Evolutionary conservation across 2,113 vertebrate genomes (phyloP).

Genomic region (Corythornis cristatus): DNA sequence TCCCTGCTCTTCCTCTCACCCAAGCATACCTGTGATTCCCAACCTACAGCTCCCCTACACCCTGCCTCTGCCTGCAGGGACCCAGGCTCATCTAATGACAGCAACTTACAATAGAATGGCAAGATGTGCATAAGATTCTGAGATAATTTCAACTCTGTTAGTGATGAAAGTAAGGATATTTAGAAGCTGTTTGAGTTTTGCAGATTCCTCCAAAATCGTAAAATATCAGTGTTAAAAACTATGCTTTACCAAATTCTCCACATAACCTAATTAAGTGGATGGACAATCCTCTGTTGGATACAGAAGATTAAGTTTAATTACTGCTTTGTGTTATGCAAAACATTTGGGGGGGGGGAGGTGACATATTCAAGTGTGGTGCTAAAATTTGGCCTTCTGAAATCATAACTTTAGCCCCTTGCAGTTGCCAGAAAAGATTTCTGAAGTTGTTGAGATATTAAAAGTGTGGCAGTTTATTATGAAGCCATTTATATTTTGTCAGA

Average conservation of each 20-base stretch:
- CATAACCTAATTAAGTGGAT: neutral
- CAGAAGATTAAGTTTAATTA: conserved; percentile 40
- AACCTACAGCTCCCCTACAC: neutral
- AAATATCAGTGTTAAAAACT: neutral
- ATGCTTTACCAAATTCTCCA: neutral
- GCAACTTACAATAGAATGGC: accelerated
- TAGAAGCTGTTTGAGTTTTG: neutral
- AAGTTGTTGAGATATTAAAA: conserved; percentile 59
- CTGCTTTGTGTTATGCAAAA: neutral
- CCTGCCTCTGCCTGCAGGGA: neutral
- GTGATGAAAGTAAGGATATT: neutral
- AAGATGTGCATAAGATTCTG: neutral
- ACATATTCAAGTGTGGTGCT: neutral
- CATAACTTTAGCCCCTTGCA: conserved; percentile 28
- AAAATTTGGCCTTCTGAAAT: conserved; percentile 20
- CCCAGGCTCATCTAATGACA: neutral
- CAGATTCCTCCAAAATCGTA: neutral
- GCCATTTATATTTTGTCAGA: conserved; percentile 62
- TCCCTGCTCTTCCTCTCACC: neutral
- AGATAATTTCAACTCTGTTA: neutral
- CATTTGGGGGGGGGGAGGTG: accelerated
- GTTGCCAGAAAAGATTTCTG: conserved; percentile 60
- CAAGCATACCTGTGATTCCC: neutral
- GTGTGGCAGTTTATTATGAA: conserved; percentile 53
- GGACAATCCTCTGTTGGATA: neutral